These are phyloP conservation scores for Aquatica leii DNA, from an alignment of 2,888 invertebrate genomes.

Conservation along the genomic window DNA sequence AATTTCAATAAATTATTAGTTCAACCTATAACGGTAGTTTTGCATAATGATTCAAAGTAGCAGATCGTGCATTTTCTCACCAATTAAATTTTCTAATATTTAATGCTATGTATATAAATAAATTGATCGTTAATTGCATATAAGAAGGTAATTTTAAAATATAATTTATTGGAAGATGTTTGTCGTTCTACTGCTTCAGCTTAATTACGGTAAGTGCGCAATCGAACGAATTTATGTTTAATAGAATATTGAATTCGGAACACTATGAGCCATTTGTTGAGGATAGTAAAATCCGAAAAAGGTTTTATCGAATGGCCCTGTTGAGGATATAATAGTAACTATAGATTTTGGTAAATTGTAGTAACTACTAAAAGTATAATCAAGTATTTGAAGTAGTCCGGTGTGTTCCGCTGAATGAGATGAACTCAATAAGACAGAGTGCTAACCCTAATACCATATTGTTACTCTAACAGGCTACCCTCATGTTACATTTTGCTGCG, in stretches of 20 bases:
- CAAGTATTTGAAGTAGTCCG: slow-evolving; percentile 46
- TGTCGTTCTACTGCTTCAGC: no score
- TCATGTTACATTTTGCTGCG: slow-evolving; percentile 37
- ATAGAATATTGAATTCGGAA: not conserved
- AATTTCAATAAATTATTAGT: no score
- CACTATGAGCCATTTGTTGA: not conserved
- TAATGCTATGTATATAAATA: not conserved
- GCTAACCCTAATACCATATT: slow-evolving; percentile 51
- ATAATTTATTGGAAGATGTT: no score
- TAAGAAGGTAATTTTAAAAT: not conserved
- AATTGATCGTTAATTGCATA: slow-evolving; percentile 16
- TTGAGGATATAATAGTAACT: slow-evolving; percentile 17
- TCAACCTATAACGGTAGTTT: no score
- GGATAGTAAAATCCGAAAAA: slow-evolving; percentile 20
- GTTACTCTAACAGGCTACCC: slow-evolving; percentile 34
- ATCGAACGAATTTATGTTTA: no score
- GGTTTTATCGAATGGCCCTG: slow-evolving; percentile 4
- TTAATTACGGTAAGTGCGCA: no score
- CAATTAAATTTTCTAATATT: no score
- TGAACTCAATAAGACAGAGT: slow-evolving; percentile 59
- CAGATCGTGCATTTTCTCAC: no score
- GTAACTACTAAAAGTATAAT: slow-evolving; percentile 20
- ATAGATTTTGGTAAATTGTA: slow-evolving; percentile 23
- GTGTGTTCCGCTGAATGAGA: slow-evolving; percentile 53
- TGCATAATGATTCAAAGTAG: no score